These are phyloP conservation scores for Spodoptera exigua DNA, from an alignment of 2,888 invertebrate genomes.

Conservation along the genomic window DNA sequence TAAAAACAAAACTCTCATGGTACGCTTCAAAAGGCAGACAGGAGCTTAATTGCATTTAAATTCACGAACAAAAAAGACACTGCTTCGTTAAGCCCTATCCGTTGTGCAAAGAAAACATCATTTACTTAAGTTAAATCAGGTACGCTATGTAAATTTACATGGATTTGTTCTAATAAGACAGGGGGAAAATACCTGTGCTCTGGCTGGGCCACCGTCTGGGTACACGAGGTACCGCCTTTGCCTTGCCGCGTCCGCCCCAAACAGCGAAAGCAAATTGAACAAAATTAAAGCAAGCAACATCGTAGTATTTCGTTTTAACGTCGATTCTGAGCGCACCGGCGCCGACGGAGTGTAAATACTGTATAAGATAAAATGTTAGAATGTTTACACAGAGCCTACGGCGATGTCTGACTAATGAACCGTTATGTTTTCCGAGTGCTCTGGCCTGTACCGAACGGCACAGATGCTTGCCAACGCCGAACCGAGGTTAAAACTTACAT, in stretches of 20 bases:
- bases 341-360: conserved; percentile 76
- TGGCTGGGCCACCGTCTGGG: conserved; percentile 88
- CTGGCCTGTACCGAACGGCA: conserved; percentile 72
- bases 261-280: conserved; percentile 72
- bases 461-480: conserved; percentile 60
- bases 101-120: conserved; percentile 83
- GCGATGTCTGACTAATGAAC: conserved; percentile 82
- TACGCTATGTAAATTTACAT: conserved; percentile 78
- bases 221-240: conserved; percentile 89
- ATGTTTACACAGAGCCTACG: conserved; percentile 81
- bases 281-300: conserved; percentile 77
- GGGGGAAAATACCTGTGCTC: conserved; percentile 87
- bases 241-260: conserved; percentile 70
- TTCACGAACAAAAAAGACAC: conserved; percentile 83
- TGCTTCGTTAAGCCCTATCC: conserved; percentile 84
- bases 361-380: conserved; percentile 77
- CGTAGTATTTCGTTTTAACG: conserved; percentile 64
- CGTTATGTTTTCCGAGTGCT: conserved; percentile 87
- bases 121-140: conserved; percentile 82
- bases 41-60: conserved; percentile 85
- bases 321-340: conserved; percentile 62
- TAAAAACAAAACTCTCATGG: conserved; percentile 62
- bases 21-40: conserved; percentile 72
- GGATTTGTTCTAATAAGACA: conserved; percentile 62
- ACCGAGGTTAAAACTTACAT: conserved; percentile 51